These are phyloP conservation scores for Echinarachnius parma DNA, from an alignment of 53 echinoderm and acorn worm genomes.

Conservation along the genomic window DNA sequence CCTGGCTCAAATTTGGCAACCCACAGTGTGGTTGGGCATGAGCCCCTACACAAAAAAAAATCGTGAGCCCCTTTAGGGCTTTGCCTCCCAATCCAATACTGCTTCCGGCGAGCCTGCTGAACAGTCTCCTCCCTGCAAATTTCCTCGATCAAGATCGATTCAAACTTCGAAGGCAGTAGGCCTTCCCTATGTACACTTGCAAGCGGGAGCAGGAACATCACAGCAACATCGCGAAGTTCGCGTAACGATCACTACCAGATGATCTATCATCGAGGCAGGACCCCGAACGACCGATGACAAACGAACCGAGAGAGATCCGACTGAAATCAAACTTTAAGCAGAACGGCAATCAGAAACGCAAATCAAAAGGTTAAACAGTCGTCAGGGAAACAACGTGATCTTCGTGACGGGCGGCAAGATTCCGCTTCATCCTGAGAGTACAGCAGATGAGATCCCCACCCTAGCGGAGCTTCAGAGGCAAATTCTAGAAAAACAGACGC, in stretches of 20 bases:
- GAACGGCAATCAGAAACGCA: neutral
- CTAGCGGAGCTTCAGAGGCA: conserved; percentile 28
- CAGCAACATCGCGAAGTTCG: neutral
- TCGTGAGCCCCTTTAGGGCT: too few relatives aligned
- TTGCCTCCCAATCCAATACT: too few relatives aligned
- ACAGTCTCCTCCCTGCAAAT: conserved; percentile 54
- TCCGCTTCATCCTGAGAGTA: neutral
- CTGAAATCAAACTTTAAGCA: neutral
- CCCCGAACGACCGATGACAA: conserved; percentile 21
- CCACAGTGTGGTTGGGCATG: too few relatives aligned
- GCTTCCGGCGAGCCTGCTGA: too few relatives aligned
- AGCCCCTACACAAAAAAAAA: too few relatives aligned
- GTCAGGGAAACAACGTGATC: conserved; percentile 17
- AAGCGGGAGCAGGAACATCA: conserved; percentile 46
- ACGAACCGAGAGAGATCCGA: conserved; percentile 19
- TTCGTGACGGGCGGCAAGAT: conserved; percentile 18
- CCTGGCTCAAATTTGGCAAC: too few relatives aligned
- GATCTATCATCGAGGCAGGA: neutral
- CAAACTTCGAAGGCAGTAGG: conserved; percentile 61
- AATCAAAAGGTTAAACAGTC: conserved; percentile 29
- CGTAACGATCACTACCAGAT: conserved; percentile 5
- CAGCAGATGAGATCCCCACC: neutral
- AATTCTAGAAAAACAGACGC: conserved; percentile 9
- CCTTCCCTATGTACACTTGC: conserved; percentile 83
- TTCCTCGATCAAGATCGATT: conserved; percentile 59